A percentile compares a stretch with the other conserved stretches of the same genome.
Conservation (phyloP, 2,113 vertebrate genomes). For the Leuciscus idus region DNA sequence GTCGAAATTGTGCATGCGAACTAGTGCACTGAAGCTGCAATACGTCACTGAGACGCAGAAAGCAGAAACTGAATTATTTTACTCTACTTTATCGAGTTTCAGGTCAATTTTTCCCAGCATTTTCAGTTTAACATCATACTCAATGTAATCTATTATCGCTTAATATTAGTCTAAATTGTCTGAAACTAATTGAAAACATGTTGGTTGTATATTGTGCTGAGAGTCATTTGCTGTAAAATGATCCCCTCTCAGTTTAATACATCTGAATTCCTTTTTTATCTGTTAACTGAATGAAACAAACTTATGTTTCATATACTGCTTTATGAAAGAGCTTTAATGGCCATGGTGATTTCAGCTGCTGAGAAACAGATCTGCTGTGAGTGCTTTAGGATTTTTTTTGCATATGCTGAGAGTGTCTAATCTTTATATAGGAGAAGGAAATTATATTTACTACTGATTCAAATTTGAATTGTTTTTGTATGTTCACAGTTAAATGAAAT, state of each 20-base stretch:
- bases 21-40: neutral
- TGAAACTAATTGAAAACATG: neutral
- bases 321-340: neutral
- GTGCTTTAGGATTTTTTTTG: constrained; percentile 26
- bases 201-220: neutral
- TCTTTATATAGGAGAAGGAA: constrained; percentile 54
- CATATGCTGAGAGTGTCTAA: constrained; percentile 14
- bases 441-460: constrained; percentile 58
- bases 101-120: neutral
- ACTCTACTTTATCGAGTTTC: neutral
- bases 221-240: neutral
- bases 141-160: neutral
- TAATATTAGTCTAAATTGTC: neutral
- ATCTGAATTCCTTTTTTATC: neutral
- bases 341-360: neutral
- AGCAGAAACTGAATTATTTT: neutral
- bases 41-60: neutral
- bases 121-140: neutral
- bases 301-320: neutral
- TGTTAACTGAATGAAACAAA: neutral
- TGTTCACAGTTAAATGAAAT: neutral
- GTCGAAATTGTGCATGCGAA: neutral
- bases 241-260: neutral
- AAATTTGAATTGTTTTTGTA: constrained; percentile 50
- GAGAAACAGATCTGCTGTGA: neutral